Conservation (phyloP, 2,888 invertebrate genomes). For the Caenorhabditis sulstoni region DNA sequence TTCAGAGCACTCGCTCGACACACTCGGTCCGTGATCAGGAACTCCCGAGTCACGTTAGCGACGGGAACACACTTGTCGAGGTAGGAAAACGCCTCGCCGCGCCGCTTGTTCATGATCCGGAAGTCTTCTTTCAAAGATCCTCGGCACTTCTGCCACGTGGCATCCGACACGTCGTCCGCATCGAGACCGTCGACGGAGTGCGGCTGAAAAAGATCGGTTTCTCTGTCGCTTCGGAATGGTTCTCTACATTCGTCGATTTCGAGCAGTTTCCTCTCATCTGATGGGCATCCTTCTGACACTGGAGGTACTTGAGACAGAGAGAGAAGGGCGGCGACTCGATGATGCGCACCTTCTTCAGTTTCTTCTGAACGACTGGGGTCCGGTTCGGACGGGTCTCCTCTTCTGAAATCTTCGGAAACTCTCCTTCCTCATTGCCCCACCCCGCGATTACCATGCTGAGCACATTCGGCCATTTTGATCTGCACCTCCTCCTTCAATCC, state of each 20-base stretch:
- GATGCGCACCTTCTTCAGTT: constrained; percentile 30
- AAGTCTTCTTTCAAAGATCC: constrained; percentile 33
- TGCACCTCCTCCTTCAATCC: constrained; percentile 62
- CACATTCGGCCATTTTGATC: constrained; percentile 67
- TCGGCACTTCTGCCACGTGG: constrained; percentile 37
- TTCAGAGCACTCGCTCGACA: constrained; percentile 53
- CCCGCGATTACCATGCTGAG: constrained; percentile 27
- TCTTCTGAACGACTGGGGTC: neutral
- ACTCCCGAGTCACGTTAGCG: constrained; percentile 66
- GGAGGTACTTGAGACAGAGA: constrained; percentile 58
- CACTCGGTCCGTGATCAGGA: constrained; percentile 50
- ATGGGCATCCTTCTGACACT: constrained; percentile 63
- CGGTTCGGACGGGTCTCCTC: constrained; percentile 23
- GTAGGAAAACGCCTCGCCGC: constrained; percentile 60
- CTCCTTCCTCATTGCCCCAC: neutral
- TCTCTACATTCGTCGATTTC: constrained; percentile 36
- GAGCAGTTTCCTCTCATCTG: constrained; percentile 52
- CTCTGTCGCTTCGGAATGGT: neutral
- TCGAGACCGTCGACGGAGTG: constrained; percentile 39
- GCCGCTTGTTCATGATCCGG: constrained; percentile 46
- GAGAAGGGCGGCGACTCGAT: constrained; percentile 56
- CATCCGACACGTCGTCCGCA: constrained; percentile 34
- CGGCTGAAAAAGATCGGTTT: constrained; percentile 32
- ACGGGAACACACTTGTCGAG: constrained; percentile 65
- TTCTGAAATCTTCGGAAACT: constrained; percentile 3